Evolutionary conservation across 1,140 invertebrate genomes (phyloP), one percentile per base, ranked within the genome.

Genomic region (Drosophila lacteicornis): DNA sequence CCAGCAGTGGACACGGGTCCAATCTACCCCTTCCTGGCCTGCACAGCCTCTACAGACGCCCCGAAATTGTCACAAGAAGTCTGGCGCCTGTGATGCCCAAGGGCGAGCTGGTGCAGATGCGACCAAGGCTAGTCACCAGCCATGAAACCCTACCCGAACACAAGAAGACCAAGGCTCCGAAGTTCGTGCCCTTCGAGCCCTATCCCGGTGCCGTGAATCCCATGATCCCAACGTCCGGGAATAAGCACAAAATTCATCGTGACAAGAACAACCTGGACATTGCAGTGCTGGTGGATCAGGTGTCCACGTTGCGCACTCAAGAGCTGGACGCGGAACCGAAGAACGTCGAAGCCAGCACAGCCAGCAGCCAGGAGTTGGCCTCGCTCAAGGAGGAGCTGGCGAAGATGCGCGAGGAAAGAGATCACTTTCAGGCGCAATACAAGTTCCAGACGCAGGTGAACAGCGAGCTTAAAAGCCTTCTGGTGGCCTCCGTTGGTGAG

Each of bases 401-500:
- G 0, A 71, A 94, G 91, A 86, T 95, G 7, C 94, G 94, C 43
- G 94, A 95, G 82, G 95, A 95, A 67, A 95, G 96, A 63, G 93
- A 93, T 77, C 94, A 95, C 79, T 93, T 96, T 17, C 95, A 96
- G 82, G 95, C 95, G 86, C 96, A 97, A 75, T 93, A 96, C 5
- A 96, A 95, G 80, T 96, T 96, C 88, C 96, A 96, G 92, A 94
- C 93, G 9, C 88, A 98, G 96, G 97, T 99, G 1, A 99, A 99
- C 94, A 95, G 96, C 66, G 98, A 99, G 93, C 93, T 99, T 42
- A 99, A 99, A 93, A 98, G 97, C 92, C 94, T 99, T 91, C 92
- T 99, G 40, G 97, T 99, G 3, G 98, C 98, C 25, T 98, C 98
- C 27, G 96, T 99, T 49, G 98, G 98, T 17, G 98, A 99, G 93